Evolutionary conservation across 2,888 invertebrate genomes (phyloP).

Genomic region (Aspidapion aeneum): DNA sequence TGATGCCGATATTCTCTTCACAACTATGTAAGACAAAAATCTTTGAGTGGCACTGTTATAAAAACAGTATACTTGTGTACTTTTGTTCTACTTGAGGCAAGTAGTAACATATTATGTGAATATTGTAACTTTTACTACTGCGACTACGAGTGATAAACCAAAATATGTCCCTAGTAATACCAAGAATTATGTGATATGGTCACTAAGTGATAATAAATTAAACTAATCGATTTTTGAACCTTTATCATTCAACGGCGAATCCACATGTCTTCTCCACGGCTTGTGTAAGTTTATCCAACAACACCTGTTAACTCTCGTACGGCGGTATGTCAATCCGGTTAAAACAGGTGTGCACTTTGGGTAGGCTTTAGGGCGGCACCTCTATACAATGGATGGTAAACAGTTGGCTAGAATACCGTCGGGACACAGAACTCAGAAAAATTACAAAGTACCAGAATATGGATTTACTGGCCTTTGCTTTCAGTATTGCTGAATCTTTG

Average conservation of each 20-base stretch:
- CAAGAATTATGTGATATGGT: too few relatives aligned
- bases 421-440: background rate
- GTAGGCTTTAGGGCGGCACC: slow-evolving; percentile 88
- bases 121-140: too few relatives aligned
- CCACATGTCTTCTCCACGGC: slow-evolving; percentile 98
- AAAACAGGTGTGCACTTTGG: slow-evolving; percentile 98
- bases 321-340: slow-evolving; percentile 92
- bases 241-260: slow-evolving; percentile 93
- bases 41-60: too few relatives aligned
- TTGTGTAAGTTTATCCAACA: slow-evolving; percentile 91
- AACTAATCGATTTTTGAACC: too few relatives aligned
- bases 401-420: slow-evolving; percentile 43
- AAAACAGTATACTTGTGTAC: background rate
- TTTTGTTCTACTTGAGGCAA: background rate
- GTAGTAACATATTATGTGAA: background rate
- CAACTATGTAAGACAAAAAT: too few relatives aligned
- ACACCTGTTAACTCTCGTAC: slow-evolving; percentile 85
- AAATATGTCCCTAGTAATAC: too few relatives aligned
- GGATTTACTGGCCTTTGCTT: background rate
- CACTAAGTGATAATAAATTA: too few relatives aligned
- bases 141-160: too few relatives aligned
- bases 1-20: too few relatives aligned
- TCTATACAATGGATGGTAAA: slow-evolving; percentile 96
- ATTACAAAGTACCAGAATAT: background rate
- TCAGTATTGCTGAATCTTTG: background rate